Percentiles rank a stretch among this genome's conserved stretches.
Conservation (phyloP, 1,140 invertebrate species). For the Carcinoscorpius rotundicauda region DNA sequence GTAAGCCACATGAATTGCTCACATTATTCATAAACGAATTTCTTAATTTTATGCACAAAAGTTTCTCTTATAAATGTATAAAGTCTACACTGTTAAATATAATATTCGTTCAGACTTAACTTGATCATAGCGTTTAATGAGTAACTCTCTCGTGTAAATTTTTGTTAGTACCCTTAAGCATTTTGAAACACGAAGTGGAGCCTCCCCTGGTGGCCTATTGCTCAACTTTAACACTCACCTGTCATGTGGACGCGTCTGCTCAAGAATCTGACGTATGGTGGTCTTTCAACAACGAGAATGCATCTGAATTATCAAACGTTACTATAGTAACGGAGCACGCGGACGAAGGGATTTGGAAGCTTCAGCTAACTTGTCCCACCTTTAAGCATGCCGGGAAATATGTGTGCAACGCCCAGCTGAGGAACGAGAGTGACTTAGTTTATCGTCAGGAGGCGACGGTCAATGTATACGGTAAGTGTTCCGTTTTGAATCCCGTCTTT, state of each 20-base stretch:
- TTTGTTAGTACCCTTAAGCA: conserved; percentile 13
- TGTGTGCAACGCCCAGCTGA: conserved; percentile 19
- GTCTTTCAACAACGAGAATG: conserved; percentile 25
- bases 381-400: conserved; percentile 22
- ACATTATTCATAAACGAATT: too few relatives aligned
- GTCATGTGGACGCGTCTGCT: conserved; percentile 14
- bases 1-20: too few relatives aligned
- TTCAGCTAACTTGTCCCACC: conserved; percentile 21
- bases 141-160: too few relatives aligned
- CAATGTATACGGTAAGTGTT: conserved; percentile 23
- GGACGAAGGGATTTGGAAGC: conserved; percentile 17
- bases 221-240: conserved; percentile 18
- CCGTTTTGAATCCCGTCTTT: too few relatives aligned
- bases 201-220: conserved; percentile 23
- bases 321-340: conserved; percentile 14
- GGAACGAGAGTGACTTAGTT: conserved; percentile 22
- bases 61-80: too few relatives aligned
- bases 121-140: too few relatives aligned
- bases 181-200: conserved; percentile 18
- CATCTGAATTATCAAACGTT: conserved; percentile 21
- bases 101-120: too few relatives aligned
- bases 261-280: conserved; percentile 18
- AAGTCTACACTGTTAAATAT: too few relatives aligned
- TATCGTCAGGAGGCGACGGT: conserved; percentile 23
- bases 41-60: too few relatives aligned